Evolutionary conservation across 2,797 vertebrate species (phyloP).

Genomic region (Tympanoctomys barrerae): DNA sequence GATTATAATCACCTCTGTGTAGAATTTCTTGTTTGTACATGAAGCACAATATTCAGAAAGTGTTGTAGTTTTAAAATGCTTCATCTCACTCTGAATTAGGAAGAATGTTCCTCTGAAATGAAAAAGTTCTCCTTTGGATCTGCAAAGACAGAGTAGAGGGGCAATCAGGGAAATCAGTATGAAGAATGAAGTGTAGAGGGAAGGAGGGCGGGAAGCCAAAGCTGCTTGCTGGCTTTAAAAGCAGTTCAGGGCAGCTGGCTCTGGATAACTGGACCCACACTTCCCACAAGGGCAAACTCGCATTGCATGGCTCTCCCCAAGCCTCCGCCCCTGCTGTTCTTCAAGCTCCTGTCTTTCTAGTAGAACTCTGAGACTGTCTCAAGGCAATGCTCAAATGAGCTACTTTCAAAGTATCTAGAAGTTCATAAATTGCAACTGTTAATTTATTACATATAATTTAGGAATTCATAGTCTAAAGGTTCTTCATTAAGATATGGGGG

Average conservation of each 20-base stretch:
- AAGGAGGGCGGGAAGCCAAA: accelerated
- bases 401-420: constrained; percentile 10
- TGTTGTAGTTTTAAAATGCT: background rate
- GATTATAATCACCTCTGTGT: background rate
- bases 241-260: background rate
- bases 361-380: background rate
- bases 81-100: constrained; percentile 17
- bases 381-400: background rate
- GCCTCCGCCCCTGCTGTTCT: background rate
- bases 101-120: background rate
- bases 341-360: background rate
- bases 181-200: background rate
- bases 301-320: background rate
- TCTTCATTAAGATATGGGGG: background rate
- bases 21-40: background rate
- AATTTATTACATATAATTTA: constrained; percentile 11
- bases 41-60: background rate
- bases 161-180: background rate
- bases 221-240: background rate
- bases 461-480: background rate
- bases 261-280: background rate
- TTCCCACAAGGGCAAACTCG: background rate
- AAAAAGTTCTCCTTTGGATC: constrained; percentile 18
- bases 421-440: background rate
- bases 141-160: background rate